A percentile compares a stretch with the other conserved stretches of the same genome.
Evolutionary conservation across 1,140 invertebrate genomes (phyloP).

Genomic region (Pristionchus pacificus): DNA sequence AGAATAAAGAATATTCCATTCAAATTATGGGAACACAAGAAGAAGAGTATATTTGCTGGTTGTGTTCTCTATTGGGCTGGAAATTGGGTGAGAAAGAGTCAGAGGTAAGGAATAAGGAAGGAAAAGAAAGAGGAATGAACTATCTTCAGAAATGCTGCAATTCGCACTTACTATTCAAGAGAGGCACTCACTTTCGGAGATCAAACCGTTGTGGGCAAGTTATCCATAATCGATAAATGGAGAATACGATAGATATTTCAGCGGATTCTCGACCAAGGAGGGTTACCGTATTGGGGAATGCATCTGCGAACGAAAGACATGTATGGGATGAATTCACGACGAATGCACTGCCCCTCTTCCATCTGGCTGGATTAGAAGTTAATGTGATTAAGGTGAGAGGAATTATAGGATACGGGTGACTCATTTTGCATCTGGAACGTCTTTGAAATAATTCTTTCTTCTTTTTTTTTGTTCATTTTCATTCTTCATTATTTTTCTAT

Average conservation of each 20-base stretch:
- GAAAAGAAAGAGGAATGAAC: conserved; percentile 1
- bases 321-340: conserved; percentile 34
- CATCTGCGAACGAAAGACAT: conserved; percentile 26
- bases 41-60: conserved; percentile 31
- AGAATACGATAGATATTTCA: conserved; percentile 7
- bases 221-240: too few species aligned
- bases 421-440: too few species aligned
- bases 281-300: conserved; percentile 30
- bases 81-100: background rate
- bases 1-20: conserved; percentile 20
- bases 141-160: background rate
- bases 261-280: conserved; percentile 25
- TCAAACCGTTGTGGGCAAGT: conserved; percentile 21
- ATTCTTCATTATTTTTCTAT: too few species aligned
- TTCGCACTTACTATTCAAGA: conserved; percentile 20
- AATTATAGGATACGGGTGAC: background rate
- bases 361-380: conserved; percentile 38
- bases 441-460: too few species aligned
- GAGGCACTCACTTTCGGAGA: conserved; percentile 26
- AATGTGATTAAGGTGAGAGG: conserved; percentile 35
- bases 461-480: too few species aligned
- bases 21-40: conserved; percentile 35
- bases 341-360: conserved; percentile 36
- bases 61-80: conserved; percentile 27
- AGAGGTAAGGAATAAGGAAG: conserved; percentile 8